A percentile compares a stretch with the other conserved stretches of the same genome.
Evolutionary conservation across 2,113 vertebrate genomes (phyloP).

Genomic region (Crocuta crocuta): DNA sequence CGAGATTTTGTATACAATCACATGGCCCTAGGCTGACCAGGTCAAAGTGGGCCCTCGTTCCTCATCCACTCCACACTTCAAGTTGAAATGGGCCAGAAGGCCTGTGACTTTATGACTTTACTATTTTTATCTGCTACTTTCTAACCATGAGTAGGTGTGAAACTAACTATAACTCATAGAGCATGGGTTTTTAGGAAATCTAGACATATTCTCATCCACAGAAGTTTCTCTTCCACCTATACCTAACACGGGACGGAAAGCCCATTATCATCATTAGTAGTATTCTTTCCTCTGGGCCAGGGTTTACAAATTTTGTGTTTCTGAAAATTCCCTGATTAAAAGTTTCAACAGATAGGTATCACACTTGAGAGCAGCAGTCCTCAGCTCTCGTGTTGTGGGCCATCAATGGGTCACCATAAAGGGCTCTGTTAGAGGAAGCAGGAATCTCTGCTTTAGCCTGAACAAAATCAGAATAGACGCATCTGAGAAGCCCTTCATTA

Average conservation of each 20-base stretch:
- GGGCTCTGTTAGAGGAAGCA: neutral
- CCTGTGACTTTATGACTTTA: constrained; percentile 36
- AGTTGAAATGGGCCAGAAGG: neutral
- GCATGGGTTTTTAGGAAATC: neutral
- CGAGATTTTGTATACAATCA: constrained; percentile 27
- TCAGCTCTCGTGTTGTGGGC: neutral
- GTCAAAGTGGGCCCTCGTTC: neutral
- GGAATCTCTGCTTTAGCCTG: neutral
- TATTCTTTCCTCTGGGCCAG: neutral
- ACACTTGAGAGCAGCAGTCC: neutral
- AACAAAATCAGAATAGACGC: neutral
- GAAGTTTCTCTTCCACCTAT: neutral
- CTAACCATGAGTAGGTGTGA: neutral
- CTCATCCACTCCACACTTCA: neutral
- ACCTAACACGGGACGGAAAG: neutral
- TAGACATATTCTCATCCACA: neutral
- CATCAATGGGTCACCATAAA: neutral
- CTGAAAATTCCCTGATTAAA: constrained; percentile 41
- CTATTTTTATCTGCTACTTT: constrained; percentile 32
- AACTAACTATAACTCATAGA: neutral
- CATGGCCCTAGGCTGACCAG: neutral
- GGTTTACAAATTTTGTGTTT: neutral
- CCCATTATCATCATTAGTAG: neutral
- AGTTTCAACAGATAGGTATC: neutral
- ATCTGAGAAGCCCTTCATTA: neutral